A percentile compares a stretch with the other conserved stretches of the same genome.
These are phyloP conservation scores for Apamea monoglypha DNA, from an alignment of 2,888 invertebrate species.

Conservation along the genomic window DNA sequence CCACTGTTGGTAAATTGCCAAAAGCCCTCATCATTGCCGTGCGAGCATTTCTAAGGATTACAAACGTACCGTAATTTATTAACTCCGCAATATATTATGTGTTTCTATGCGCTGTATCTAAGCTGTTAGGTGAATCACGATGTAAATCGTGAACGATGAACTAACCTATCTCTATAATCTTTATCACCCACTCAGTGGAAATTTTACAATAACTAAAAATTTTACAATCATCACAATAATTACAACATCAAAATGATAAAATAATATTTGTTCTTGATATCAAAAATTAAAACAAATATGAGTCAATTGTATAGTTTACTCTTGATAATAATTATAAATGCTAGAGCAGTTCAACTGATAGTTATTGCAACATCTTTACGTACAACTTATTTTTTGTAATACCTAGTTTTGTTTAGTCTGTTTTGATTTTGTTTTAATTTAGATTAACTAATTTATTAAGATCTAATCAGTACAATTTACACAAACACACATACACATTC, in stretches of 20 bases:
- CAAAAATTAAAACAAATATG: constrained; percentile 12
- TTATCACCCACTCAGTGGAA: constrained; percentile 38
- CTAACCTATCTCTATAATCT: constrained; percentile 19
- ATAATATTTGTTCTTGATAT: constrained; percentile 21
- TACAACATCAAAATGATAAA: constrained; percentile 27
- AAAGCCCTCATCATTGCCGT: constrained; percentile 12
- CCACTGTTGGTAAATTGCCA: background rate
- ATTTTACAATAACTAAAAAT: constrained; percentile 38
- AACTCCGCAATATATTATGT: background rate
- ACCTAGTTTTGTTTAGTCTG: too few relatives aligned
- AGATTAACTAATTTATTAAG: too few relatives aligned
- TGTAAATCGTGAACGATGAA: background rate
- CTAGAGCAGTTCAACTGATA: background rate
- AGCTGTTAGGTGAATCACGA: background rate
- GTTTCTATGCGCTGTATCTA: background rate
- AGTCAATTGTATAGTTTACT: constrained; percentile 8
- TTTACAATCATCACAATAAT: constrained; percentile 21
- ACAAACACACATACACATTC: too few relatives aligned
- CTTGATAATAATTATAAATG: constrained; percentile 17
- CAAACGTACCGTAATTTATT: background rate
- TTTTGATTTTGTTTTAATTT: too few relatives aligned
- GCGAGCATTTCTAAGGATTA: background rate
- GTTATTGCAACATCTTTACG: too few relatives aligned
- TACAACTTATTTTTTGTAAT: too few relatives aligned
- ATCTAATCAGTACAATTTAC: too few relatives aligned